phyloP scores from a whole-genome alignment of 2,888 invertebrate species.

The Gryllus longicercus region DNA sequence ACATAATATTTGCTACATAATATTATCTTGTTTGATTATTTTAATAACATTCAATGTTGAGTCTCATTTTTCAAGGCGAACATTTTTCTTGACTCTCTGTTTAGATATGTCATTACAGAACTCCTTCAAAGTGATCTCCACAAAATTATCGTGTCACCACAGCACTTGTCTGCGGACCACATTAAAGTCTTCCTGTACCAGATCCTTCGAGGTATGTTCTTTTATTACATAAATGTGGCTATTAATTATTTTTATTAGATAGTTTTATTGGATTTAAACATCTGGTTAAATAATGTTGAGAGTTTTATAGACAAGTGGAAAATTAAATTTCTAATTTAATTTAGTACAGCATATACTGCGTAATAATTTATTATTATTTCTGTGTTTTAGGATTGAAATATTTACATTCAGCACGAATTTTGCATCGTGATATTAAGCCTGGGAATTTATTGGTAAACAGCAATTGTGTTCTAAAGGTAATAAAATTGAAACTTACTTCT shows the following conservation, averaged over 20 bases:
- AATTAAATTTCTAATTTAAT: background rate
- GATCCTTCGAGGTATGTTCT: constrained; percentile 87
- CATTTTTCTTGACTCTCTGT: constrained; percentile 35
- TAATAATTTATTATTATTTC: no score
- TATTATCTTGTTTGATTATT: no score
- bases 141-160: constrained; percentile 99
- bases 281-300: no score
- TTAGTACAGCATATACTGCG: no score
- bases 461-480: constrained; percentile 94
- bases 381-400: constrained; percentile 81
- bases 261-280: no score
- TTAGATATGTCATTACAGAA: constrained; percentile 98
- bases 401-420: constrained; percentile 94
- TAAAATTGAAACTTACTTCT: constrained; percentile 34
- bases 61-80: no score
- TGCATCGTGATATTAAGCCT: constrained; percentile 98
- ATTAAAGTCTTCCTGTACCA: constrained; percentile 99
- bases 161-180: constrained; percentile 97
- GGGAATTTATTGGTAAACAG: constrained; percentile 98
- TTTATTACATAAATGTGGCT: background rate
- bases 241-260: background rate
- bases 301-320: background rate
- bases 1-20: no score
- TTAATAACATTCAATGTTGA: no score
- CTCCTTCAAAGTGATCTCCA: constrained; percentile 99